These are phyloP conservation scores for Parazoanthus swiftii DNA, from an alignment of 92 coral and sea anemone species.

Conservation along the genomic window DNA sequence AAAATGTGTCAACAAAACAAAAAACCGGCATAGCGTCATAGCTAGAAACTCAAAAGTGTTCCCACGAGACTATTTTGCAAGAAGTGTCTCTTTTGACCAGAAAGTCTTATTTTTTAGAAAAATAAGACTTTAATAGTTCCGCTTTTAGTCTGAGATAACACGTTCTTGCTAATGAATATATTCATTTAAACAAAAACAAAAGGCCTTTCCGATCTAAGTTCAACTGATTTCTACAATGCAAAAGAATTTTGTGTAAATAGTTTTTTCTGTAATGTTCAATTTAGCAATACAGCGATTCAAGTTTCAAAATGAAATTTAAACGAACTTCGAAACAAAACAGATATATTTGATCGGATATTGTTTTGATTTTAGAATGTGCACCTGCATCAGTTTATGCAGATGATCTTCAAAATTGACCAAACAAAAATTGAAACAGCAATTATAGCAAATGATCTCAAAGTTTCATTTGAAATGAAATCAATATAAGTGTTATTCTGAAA, in stretches of 20 bases:
- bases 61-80: background rate
- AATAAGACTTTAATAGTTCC: background rate
- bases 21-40: background rate
- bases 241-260: no score
- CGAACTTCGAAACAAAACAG: background rate
- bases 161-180: background rate
- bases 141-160: background rate
- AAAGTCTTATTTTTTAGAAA: background rate
- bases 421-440: background rate
- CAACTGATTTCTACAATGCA: no score
- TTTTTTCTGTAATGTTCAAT: background rate
- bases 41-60: background rate
- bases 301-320: background rate
- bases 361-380: background rate
- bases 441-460: background rate
- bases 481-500: no score
- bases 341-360: background rate
- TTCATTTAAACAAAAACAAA: background rate
- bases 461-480: background rate
- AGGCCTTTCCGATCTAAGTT: background rate
- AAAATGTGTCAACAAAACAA: background rate
- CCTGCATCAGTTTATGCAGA: background rate
- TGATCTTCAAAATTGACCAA: background rate
- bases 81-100: background rate
- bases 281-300: no score